Evolutionary conservation across 2,888 invertebrate genomes (phyloP), one percentile per base, ranked within the genome.

Genomic region (Pristionchus mayeri): DNA sequence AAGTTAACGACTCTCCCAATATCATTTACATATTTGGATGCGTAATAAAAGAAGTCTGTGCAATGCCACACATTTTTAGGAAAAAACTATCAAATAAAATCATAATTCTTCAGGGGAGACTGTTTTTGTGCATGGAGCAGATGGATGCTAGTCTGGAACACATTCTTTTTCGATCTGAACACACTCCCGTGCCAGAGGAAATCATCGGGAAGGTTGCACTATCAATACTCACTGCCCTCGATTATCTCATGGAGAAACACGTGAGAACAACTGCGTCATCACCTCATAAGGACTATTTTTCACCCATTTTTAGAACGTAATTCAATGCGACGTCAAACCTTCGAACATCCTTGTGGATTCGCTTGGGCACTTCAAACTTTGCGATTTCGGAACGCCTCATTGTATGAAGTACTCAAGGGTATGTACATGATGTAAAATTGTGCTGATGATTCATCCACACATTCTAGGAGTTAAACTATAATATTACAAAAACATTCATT

Each of bases 111-210:
- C 88, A 94, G 93, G 91, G 91, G 0, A 98, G 98, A 93, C 98
- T 99, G 0, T 98, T 98, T 97, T 98, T 99, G 93, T 99, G 98
- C 93, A 99, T 99, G 99, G 99, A 99, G 94, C 95, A 98, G 89
- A 99, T 99, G 99, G 96, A 97, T 18, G 97, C 98, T 30, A 99
- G 99, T 94, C 96, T 99, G 93, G 99, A 99, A 93, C 98, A 98
- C 94, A 94, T 99, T 92, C 95, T 98, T 87, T 97, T 97, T 93
- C 94, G 95, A 90, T 89, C 85, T 27, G 75, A 87, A 57, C 95
- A 96, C 87, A 95, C 95, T 89, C 96, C 97, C n/a, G 96, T 99
- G 92, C 98, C 98, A 4, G 98, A 99, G 94, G 95, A 95, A 91
- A 97, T 99, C 93, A 95, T 99, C 89, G 98, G 98, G 90, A 98